Conservation (phyloP, 2,888 invertebrate genomes). For the Choristoneura rosaceana region DNA sequence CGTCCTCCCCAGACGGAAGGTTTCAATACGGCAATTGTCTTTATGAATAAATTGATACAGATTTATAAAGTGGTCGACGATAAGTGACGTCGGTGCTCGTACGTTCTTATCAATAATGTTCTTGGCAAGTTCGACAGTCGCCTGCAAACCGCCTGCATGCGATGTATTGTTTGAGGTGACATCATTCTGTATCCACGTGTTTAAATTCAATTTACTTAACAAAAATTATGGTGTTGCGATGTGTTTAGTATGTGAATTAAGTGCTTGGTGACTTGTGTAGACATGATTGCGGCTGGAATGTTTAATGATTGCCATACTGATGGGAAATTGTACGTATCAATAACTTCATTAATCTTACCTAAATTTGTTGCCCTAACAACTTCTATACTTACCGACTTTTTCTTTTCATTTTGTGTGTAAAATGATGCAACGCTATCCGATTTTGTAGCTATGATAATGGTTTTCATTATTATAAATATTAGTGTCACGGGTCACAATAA, state of each 20-base stretch:
- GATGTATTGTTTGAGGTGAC: constrained; percentile 56
- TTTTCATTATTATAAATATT: constrained; percentile 19
- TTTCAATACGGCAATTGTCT: constrained; percentile 67
- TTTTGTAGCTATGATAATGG: background rate
- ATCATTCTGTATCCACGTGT: constrained; percentile 40
- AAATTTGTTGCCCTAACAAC: background rate
- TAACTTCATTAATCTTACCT: background rate
- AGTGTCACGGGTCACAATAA: constrained; percentile 26
- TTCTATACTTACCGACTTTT: background rate
- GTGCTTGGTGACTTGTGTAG: constrained; percentile 65
- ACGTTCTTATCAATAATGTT: constrained; percentile 78
- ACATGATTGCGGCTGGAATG: constrained; percentile 71
- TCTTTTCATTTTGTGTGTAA: background rate
- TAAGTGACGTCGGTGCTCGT: constrained; percentile 66
- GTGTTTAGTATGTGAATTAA: constrained; percentile 27
- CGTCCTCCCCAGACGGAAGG: constrained; percentile 33
- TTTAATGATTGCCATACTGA: constrained; percentile 71
- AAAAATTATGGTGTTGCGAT: constrained; percentile 24
- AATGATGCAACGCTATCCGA: background rate
- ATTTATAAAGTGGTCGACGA: constrained; percentile 76
- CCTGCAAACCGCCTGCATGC: constrained; percentile 62
- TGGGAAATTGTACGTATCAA: constrained; percentile 80
- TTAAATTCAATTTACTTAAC: constrained; percentile 34
- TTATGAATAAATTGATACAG: constrained; percentile 80
- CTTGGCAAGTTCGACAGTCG: constrained; percentile 73